Percentiles rank a stretch among this genome's conserved stretches.
phyloP scores from a whole-genome alignment of 2,113 vertebrate species.

The Indicator maculatus region DNA sequence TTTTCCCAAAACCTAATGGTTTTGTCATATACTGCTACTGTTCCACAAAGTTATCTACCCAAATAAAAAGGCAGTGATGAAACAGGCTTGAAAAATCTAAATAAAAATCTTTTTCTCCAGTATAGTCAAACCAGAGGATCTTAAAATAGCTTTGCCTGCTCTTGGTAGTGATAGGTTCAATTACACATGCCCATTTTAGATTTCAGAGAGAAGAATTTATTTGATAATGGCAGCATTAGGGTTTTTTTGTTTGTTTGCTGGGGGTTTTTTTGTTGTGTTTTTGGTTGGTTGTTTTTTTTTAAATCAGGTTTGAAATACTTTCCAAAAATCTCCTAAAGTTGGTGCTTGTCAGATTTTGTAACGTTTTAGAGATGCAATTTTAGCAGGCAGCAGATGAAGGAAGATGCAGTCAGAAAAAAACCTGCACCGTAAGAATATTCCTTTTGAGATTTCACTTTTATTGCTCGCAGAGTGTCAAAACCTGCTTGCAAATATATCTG shows the following conservation, averaged over 20 bases:
- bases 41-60: conserved; percentile 3
- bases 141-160: conserved; percentile 46
- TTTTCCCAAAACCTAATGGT: neutral
- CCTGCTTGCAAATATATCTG: neutral
- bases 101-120: neutral
- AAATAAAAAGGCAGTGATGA: conserved; percentile 9
- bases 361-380: conserved; percentile 4
- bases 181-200: conserved; percentile 20
- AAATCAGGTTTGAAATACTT: conserved; percentile 11
- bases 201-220: conserved; percentile 13
- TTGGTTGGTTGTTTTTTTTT: neutral
- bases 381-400: conserved; percentile 1
- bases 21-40: conserved; percentile 8
- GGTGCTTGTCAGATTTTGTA: conserved; percentile 6
- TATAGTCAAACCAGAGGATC: neutral
- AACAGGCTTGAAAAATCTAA: neutral
- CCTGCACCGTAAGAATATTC: neutral
- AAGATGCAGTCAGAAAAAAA: neutral
- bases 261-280: neutral
- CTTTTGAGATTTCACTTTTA: neutral
- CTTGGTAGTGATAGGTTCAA: conserved; percentile 26
- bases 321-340: neutral
- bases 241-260: no score
- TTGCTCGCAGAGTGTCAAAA: neutral
- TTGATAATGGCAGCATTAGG: conserved; percentile 1